Evolutionary conservation across 2,888 invertebrate genomes (phyloP).

Genomic region (Nycteola revayana): DNA sequence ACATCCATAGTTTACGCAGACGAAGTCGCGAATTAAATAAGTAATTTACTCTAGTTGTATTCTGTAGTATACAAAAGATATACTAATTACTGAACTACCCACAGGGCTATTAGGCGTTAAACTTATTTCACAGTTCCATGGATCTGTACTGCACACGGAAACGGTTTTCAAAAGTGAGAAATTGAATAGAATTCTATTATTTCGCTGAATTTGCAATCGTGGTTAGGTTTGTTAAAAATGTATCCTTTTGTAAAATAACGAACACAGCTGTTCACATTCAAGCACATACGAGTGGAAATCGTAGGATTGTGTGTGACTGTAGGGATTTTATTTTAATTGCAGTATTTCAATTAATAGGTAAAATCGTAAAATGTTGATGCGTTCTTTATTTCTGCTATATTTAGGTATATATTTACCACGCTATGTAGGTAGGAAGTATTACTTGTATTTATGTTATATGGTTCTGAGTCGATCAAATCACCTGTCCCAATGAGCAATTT

Average conservation of each 20-base stretch:
- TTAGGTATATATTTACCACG: no score
- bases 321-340: constrained; percentile 42
- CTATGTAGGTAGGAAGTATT: no score
- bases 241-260: constrained; percentile 47
- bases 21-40: no score
- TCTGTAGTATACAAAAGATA: no score
- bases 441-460: no score
- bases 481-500: no score
- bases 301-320: constrained; percentile 42
- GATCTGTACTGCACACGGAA: constrained; percentile 18
- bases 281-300: constrained; percentile 37
- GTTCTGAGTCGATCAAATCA: no score
- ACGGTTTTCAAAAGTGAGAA: constrained; percentile 17
- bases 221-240: constrained; percentile 44
- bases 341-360: constrained; percentile 46
- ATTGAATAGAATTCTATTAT: constrained; percentile 38
- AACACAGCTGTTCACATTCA: constrained; percentile 37
- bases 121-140: constrained; percentile 6
- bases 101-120: no score
- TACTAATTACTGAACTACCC: no score
- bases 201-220: constrained; percentile 28
- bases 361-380: constrained; percentile 11
- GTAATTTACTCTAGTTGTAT: no score
- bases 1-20: no score
- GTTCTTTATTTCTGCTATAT: no score